A percentile compares a stretch with the other conserved stretches of the same genome.
phyloP scores from a whole-genome alignment of 2,797 vertebrate genomes.

The Rousettus madagascariensis region DNA sequence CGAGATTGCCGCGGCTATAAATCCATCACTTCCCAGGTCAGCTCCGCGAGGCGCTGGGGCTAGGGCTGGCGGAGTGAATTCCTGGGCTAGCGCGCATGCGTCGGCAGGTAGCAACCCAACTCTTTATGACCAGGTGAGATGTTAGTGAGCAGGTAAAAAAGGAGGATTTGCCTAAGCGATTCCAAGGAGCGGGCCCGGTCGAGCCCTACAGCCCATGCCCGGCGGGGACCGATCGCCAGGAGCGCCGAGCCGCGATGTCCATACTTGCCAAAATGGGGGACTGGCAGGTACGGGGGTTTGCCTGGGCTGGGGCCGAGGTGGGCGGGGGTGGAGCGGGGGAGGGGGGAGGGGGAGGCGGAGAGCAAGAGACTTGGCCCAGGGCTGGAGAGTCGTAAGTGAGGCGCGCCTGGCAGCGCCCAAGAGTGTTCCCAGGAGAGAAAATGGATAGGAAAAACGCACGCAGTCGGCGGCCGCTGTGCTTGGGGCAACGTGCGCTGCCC shows the following conservation, averaged over 20 bases:
- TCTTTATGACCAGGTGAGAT: slow-evolving; percentile 96
- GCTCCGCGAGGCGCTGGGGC: slow-evolving; percentile 72
- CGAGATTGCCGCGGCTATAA: slow-evolving; percentile 81
- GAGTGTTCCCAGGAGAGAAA: slow-evolving; percentile 37
- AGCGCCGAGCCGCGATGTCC: slow-evolving; percentile 90
- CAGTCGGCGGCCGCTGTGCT: slow-evolving; percentile 8
- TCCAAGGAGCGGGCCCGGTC: slow-evolving; percentile 84
- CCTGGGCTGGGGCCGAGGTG: slow-evolving; percentile 11
- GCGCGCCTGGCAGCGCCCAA: slow-evolving; percentile 54
- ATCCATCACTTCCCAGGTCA: slow-evolving; percentile 84
- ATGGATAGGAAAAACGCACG: not conserved
- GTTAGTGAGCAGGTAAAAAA: slow-evolving; percentile 91
- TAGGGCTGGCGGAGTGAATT: slow-evolving; percentile 82
- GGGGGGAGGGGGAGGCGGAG: slow-evolving; percentile 53
- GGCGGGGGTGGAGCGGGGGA: slow-evolving; percentile 62
- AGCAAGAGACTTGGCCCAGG: slow-evolving; percentile 55
- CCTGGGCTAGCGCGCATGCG: slow-evolving; percentile 93
- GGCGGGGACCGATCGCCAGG: slow-evolving; percentile 83
- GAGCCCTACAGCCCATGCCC: slow-evolving; percentile 88
- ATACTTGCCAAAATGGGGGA: slow-evolving; percentile 96
- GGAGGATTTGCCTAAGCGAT: slow-evolving; percentile 90
- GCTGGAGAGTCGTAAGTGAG: slow-evolving; percentile 57
- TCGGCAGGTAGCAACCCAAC: slow-evolving; percentile 89
- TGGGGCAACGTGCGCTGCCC: slow-evolving; percentile 12
- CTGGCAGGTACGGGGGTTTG: slow-evolving; percentile 93